Evolutionary conservation across 1,140 invertebrate genomes (phyloP).

Genomic region (Drosophila azteca): DNA sequence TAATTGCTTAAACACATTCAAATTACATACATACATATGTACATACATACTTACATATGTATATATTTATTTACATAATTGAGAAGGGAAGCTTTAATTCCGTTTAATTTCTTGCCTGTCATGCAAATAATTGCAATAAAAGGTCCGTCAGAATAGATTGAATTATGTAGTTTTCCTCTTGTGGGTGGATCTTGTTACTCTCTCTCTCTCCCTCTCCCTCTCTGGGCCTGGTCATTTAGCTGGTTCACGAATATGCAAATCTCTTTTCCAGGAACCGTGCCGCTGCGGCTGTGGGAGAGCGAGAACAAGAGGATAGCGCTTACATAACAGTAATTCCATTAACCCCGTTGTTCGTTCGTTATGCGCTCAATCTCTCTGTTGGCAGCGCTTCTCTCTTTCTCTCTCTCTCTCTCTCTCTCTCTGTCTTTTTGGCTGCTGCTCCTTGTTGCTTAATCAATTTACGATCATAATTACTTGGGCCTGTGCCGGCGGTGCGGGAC

Average conservation of each 20-base stretch:
- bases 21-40: too few relatives aligned
- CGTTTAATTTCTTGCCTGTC: too few relatives aligned
- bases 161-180: too few relatives aligned
- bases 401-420: neutral
- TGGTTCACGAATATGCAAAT: neutral
- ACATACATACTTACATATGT: too few relatives aligned
- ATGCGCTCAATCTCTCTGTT: slow-evolving; percentile 27
- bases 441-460: slow-evolving; percentile 69
- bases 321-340: slow-evolving; percentile 58
- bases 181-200: too few relatives aligned
- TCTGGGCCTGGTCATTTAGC: neutral
- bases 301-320: slow-evolving; percentile 21
- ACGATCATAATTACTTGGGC: slow-evolving; percentile 75
- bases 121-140: too few relatives aligned
- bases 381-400: neutral
- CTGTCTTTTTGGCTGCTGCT: slow-evolving; percentile 11
- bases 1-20: too few relatives aligned
- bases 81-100: too few relatives aligned
- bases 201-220: too few relatives aligned
- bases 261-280: neutral
- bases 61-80: too few relatives aligned
- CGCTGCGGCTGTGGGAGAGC: neutral
- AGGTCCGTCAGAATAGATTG: too few relatives aligned
- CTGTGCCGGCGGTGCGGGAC: slow-evolving; percentile 52
- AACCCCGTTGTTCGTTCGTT: slow-evolving; percentile 51